Evolutionary conservation across 2,113 vertebrate species (phyloP), one percentile per base, ranked within the genome.

Genomic region (Malaclemys terrapin): DNA sequence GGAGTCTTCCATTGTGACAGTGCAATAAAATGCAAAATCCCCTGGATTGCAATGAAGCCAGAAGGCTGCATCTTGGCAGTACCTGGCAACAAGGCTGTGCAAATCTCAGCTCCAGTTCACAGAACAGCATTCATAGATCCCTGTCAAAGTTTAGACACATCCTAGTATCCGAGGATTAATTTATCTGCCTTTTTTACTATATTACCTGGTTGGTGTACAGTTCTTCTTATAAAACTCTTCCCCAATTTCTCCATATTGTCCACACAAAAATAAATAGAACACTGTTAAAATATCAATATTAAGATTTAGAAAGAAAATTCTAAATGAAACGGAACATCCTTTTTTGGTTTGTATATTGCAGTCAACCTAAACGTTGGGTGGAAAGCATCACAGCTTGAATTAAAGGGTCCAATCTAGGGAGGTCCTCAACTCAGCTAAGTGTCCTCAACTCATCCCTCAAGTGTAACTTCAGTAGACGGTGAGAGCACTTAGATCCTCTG

Each of bases 231-330:
- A 89, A 62, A 53, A 72, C 47, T 57, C 81, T 3, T 69, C 42
- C 14, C 57, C 38, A 27, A 42, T 57, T 84, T 86, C 47, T 56
- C n/a, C 57, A 9, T 47, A 31, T 88, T 57, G 8, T 54, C 52
- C 35, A 24, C n/a, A 42, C 6, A 76, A 24, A 54, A 93, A 88
- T 42, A 89, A 93, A 29, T 56, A n/a, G 83, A 75, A 19, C 25
- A 89, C 50, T 83, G 57, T 13, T 57, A 22, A 76, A 89, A 42
- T 84, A n/a, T 22, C 93, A 27, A 11, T 38, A n/a, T n/a, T n/a
- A n/a, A n/a, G n/a, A n/a, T n/a, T n/a, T n/a, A n/a, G n/a, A n/a
- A n/a, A 91, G 35, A n/a, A 69, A 19, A 35, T 38, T 69, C 16
- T 69, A 69, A 69, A 69, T n/a, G 9, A 69, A 69, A 69, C 31